Percentiles rank a stretch among this genome's conserved stretches.
phyloP scores from a whole-genome alignment of 23 tunicate genomes.

The Corella eumyota region DNA sequence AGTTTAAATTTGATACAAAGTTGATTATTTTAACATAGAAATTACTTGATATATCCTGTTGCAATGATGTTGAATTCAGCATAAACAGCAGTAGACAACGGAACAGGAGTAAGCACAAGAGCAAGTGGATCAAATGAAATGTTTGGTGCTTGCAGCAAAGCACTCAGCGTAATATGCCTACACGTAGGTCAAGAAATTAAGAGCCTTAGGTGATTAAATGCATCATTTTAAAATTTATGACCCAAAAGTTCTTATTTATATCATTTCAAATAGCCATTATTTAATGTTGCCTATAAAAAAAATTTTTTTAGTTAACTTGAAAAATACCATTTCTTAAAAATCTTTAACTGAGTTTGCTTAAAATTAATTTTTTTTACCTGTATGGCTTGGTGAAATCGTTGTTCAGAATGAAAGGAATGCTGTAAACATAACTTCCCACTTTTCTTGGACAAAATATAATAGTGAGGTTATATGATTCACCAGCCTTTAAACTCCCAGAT shows the following conservation, averaged over 20 bases:
- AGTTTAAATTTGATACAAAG: no score
- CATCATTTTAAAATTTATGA: no score
- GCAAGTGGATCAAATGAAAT: constrained; percentile 74
- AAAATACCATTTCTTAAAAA: no score
- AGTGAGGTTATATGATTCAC: constrained; percentile 23
- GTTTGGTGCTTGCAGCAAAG: constrained; percentile 41
- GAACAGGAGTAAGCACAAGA: constrained; percentile 82
- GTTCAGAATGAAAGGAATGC: constrained; percentile 49
- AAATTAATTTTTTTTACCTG: no score
- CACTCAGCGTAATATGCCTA: constrained; percentile 47
- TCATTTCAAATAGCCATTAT: no score
- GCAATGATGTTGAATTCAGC: constrained; percentile 84
- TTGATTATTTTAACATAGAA: no score
- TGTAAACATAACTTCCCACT: constrained; percentile 53
- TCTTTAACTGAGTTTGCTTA: no score
- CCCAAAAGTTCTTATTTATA: no score
- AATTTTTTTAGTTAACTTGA: no score
- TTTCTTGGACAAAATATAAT: constrained; percentile 69
- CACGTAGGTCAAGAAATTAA: no score
- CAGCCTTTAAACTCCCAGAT: constrained; percentile 28
- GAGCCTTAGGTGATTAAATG: no score
- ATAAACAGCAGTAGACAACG: constrained; percentile 68
- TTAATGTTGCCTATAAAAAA: no score
- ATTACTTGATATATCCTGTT: constrained; percentile 61
- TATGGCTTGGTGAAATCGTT: constrained; percentile 47